A percentile compares a stretch with the other conserved stretches of the same genome.
phyloP scores from a whole-genome alignment of 2,113 vertebrate species.

The Nothocercus julius region DNA sequence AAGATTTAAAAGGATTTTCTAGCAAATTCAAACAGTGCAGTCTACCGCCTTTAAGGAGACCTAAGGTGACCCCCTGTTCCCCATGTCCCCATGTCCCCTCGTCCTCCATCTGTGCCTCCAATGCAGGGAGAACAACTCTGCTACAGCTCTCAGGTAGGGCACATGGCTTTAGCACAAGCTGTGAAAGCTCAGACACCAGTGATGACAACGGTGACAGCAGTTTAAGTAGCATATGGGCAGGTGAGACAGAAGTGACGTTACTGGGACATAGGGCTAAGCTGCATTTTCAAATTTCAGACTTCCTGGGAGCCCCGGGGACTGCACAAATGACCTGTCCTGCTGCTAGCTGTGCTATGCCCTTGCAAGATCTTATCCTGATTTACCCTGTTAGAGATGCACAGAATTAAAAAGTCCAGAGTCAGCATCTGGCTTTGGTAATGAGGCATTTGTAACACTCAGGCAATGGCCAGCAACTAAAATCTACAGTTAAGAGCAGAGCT shows the following conservation, averaged over 20 bases:
- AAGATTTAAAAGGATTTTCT: background rate
- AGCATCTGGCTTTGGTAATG: slow-evolving; percentile 27
- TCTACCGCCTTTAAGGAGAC: background rate
- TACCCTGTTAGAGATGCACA: background rate
- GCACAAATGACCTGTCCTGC: slow-evolving; percentile 28
- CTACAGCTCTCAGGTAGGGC: background rate
- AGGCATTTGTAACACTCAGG: slow-evolving; percentile 14
- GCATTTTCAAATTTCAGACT: slow-evolving; percentile 27
- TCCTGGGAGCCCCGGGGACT: slow-evolving; percentile 27
- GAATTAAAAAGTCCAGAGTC: slow-evolving; percentile 56
- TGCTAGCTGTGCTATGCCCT: background rate
- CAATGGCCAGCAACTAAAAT: slow-evolving; percentile 14
- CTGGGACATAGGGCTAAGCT: background rate
- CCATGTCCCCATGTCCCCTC: fast-evolving
- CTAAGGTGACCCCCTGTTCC: background rate
- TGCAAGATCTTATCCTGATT: slow-evolving; percentile 36
- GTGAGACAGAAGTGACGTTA: background rate
- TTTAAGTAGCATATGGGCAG: background rate
- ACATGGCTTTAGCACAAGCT: background rate
- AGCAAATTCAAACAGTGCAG: background rate
- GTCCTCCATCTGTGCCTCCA: background rate
- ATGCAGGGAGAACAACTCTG: background rate
- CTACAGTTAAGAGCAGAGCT: background rate
- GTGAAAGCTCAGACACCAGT: background rate
- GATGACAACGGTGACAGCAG: background rate